Percentiles rank a stretch among this genome's conserved stretches.
Evolutionary conservation across 2,113 vertebrate species (phyloP).

Genomic region (Cichladusa arquata): DNA sequence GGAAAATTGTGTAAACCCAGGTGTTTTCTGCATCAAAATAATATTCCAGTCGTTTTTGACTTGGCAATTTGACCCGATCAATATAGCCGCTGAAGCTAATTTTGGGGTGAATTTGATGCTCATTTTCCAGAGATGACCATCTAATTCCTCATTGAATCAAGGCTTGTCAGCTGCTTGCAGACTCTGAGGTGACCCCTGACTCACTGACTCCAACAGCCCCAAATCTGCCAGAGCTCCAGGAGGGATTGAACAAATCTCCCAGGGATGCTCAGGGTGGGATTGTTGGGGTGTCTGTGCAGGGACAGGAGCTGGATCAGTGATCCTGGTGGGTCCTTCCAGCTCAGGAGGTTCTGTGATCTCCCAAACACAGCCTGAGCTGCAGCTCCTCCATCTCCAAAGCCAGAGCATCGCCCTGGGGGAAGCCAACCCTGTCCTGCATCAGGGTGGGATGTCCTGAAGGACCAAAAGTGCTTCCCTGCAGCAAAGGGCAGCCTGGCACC

Average conservation of each 20-base stretch:
- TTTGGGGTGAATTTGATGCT: too few species aligned
- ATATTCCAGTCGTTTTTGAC: too few species aligned
- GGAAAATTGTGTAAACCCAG: too few species aligned
- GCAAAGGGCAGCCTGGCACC: not conserved
- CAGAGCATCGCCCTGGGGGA: not conserved
- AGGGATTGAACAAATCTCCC: accelerated
- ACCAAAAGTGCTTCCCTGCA: not conserved
- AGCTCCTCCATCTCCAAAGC: not conserved
- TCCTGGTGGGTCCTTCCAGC: not conserved
- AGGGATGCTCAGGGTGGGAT: not conserved
- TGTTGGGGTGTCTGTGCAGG: not conserved
- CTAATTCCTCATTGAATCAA: too few species aligned
- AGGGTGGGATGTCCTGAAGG: not conserved
- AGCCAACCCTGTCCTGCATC: not conserved
- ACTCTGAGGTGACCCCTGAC: too few species aligned
- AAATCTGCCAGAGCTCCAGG: not conserved
- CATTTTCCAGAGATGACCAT: too few species aligned
- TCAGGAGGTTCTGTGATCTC: not conserved
- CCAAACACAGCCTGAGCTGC: not conserved
- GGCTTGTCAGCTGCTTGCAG: too few species aligned
- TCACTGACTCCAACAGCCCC: not conserved
- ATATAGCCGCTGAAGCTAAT: too few species aligned
- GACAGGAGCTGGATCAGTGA: not conserved
- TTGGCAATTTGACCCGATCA: too few species aligned
- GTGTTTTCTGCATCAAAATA: too few species aligned